phyloP scores from a whole-genome alignment of 2,888 invertebrate genomes.

The Andrena chrysosceles region DNA sequence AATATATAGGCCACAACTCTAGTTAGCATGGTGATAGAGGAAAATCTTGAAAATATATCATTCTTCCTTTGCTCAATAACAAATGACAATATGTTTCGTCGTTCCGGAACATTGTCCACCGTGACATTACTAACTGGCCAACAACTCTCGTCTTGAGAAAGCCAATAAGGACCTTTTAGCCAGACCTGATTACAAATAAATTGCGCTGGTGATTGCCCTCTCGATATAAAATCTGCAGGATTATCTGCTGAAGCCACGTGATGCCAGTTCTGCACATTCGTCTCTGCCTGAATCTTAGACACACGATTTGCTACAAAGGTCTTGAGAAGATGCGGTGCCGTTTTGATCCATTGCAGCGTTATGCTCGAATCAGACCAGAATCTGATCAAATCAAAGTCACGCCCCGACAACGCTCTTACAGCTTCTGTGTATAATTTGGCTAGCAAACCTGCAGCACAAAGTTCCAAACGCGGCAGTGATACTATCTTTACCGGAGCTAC shows the following conservation, averaged over 20 bases:
- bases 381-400: no score
- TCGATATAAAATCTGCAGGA: not conserved
- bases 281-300: not conserved
- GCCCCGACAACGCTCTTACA: no score
- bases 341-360: not conserved
- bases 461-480: not conserved
- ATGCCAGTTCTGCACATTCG: not conserved
- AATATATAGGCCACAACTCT: conserved; percentile 13
- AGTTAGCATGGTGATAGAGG: not conserved
- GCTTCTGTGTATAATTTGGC: not conserved
- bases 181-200: not conserved
- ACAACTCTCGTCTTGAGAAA: not conserved
- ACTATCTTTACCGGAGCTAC: not conserved
- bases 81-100: not conserved
- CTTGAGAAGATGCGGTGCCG: not conserved
- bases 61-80: no score
- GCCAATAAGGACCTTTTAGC: not conserved
- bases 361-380: no score
- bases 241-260: not conserved
- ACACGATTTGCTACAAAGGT: not conserved
- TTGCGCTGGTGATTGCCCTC: not conserved
- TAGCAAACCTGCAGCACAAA: not conserved
- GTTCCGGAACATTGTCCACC: not conserved
- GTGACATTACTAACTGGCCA: not conserved
- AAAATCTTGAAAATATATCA: not conserved